A percentile compares a stretch with the other conserved stretches of the same genome.
These are phyloP conservation scores for Drosophila rhopaloa DNA, from an alignment of 1,140 invertebrate genomes.

Conservation along the genomic window DNA sequence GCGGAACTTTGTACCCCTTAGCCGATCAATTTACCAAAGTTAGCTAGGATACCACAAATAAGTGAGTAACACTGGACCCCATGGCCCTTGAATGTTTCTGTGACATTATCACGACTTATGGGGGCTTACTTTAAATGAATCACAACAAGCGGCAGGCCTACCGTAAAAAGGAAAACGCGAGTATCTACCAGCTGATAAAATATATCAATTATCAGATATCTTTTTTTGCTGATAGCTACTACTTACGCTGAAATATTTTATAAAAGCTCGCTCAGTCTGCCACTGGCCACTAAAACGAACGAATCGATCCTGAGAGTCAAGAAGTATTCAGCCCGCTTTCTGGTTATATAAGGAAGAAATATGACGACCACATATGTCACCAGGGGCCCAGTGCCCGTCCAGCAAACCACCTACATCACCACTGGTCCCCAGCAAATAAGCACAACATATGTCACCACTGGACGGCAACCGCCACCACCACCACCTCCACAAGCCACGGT, in stretches of 20 bases:
- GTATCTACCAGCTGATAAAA: constrained; percentile 49
- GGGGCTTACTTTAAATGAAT: constrained; percentile 25
- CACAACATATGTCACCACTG: constrained; percentile 37
- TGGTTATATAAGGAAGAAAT: constrained; percentile 9
- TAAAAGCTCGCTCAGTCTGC: constrained; percentile 37
- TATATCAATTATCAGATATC: constrained; percentile 53
- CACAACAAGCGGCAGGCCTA: constrained; percentile 19
- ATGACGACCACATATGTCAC: constrained; percentile 59
- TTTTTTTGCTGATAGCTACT: constrained; percentile 40
- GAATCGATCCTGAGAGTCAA: constrained; percentile 12
- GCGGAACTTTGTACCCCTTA: constrained; percentile 25
- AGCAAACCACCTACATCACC: constrained; percentile 34
- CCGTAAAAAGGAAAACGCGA: constrained; percentile 18
- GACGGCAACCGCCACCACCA: constrained; percentile 14
- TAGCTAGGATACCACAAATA: constrained; percentile 6
- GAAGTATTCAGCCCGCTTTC: not conserved
- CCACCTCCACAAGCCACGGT: constrained; percentile 28
- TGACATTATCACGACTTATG: constrained; percentile 26
- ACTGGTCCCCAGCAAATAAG: constrained; percentile 22
- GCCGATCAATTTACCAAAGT: constrained; percentile 17
- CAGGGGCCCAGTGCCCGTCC: constrained; percentile 19
- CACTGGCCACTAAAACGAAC: constrained; percentile 30
- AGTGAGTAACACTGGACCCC: constrained; percentile 26
- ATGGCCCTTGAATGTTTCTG: constrained; percentile 21
- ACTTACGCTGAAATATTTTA: constrained; percentile 35